Evolutionary conservation across 2,888 invertebrate genomes (phyloP).

Genomic region (Agrotis ipsilon): DNA sequence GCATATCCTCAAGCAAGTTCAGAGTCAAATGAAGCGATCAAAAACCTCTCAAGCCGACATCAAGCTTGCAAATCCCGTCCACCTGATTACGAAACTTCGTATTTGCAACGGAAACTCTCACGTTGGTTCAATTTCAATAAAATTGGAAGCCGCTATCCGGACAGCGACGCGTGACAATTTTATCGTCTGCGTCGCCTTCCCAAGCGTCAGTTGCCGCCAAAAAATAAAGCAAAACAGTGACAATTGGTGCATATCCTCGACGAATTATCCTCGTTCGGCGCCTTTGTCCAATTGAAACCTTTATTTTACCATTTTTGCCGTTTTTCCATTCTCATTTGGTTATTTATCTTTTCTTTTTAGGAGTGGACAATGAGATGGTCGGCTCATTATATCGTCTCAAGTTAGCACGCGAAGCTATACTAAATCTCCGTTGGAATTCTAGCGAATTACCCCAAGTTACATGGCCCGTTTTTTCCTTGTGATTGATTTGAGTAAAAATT

Average conservation of each 20-base stretch:
- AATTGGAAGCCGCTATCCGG: slow-evolving; percentile 57
- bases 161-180: slow-evolving; percentile 80
- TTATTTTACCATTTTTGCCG: slow-evolving; percentile 90
- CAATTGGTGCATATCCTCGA: slow-evolving; percentile 90
- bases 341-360: slow-evolving; percentile 90
- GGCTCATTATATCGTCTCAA: slow-evolving; percentile 87
- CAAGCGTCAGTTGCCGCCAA: slow-evolving; percentile 77
- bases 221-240: slow-evolving; percentile 88
- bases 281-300: slow-evolving; percentile 90
- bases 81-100: slow-evolving; percentile 47
- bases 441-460: slow-evolving; percentile 88
- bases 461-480: slow-evolving; percentile 86
- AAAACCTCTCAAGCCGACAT: slow-evolving; percentile 21
- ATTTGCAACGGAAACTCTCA: slow-evolving; percentile 60
- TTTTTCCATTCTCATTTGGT: slow-evolving; percentile 91
- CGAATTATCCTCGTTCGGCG: slow-evolving; percentile 90
- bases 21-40: slow-evolving; percentile 6
- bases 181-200: slow-evolving; percentile 75
- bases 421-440: slow-evolving; percentile 90
- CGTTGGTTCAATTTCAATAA: slow-evolving; percentile 64
- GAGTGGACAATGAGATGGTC: slow-evolving; percentile 77
- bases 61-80: slow-evolving; percentile 17
- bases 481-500: slow-evolving; percentile 90
- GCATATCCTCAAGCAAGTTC: not conserved
- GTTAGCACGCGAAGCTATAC: slow-evolving; percentile 86